Conservation (phyloP, 2,888 invertebrate species). For the Gryllus longicercus region DNA sequence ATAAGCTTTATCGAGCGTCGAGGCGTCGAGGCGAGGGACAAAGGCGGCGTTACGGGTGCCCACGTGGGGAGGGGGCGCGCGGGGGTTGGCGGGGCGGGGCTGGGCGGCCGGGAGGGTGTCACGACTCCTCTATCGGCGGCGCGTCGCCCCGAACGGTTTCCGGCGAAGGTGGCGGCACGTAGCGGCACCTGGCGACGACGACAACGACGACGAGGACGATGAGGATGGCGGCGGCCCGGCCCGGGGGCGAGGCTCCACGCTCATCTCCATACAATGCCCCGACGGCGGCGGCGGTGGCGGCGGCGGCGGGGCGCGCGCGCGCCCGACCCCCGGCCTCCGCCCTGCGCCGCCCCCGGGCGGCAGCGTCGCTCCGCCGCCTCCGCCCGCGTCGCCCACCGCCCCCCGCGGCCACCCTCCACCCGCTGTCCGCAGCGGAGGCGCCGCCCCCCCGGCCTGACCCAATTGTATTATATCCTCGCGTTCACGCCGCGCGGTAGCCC, state of each 20-base stretch:
- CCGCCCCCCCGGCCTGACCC: background rate
- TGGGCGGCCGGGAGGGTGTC: background rate
- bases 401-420: background rate
- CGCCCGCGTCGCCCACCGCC: background rate
- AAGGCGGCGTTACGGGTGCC: background rate
- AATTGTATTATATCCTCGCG: background rate
- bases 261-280: constrained; percentile 17
- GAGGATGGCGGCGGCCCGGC: background rate
- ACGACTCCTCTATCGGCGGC: background rate
- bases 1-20: background rate
- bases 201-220: background rate
- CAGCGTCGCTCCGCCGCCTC: background rate
- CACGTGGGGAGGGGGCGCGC: background rate
- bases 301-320: background rate
- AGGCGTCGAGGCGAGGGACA: constrained; percentile 4
- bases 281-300: background rate
- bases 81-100: background rate
- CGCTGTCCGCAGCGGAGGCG: background rate
- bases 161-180: constrained; percentile 17
- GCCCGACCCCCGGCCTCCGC: background rate
- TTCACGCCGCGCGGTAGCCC: constrained; percentile 5
- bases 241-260: constrained; percentile 1
- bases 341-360: background rate
- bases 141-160: constrained; percentile 6
- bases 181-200: background rate